Evolutionary conservation across 2,797 vertebrate genomes (phyloP), one percentile per base, ranked within the genome.

Genomic region (Scolopax bukidnonensis): DNA sequence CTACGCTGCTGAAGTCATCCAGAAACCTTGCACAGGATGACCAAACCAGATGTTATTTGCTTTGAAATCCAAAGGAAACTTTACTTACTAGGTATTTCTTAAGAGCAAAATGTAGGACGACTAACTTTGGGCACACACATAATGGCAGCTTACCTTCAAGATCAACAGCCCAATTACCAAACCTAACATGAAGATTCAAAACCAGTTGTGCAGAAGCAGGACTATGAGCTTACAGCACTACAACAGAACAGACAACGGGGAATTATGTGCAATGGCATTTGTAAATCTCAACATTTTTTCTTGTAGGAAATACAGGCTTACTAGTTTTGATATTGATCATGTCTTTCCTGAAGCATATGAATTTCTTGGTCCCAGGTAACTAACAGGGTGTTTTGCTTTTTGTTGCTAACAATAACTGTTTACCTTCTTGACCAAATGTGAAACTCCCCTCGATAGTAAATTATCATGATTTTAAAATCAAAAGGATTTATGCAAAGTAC

Each of bases 31-130:
- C 81, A 69, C n/a, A 83, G 41, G 21, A 81, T 53, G 20, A 76
- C 38, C 61, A 92, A 91, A 89, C 27, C 57, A 81, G 91, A 78
- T 80, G 64, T 50, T 87, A 43, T 75, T 78, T 84, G 64, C 68
- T 84, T 87, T 94, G 71, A 80, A 92, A 90, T 84, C 63, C 47
- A 87, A 60, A 89, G 30, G 28, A 68, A 92, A 81, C 8, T 82
- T 84, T 70, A 57, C 36, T 83, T 76, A 69, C 27, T 16, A 53
- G 16, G 13, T 81, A 68, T 65, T 79, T 81, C 77, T 90, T 81
- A 75, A 73, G 28, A 79, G 60, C 4, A 71, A 93, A 93, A 54
- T 36, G 70, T 25, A 78, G 53, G 21, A 69, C 47, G 53, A 38
- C 30, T 74, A 70, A 43, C 48, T 64, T 86, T 2, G 9, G 11